Conservation (phyloP, 2,888 invertebrate genomes). For the Dicranocentrus wangi region DNA sequence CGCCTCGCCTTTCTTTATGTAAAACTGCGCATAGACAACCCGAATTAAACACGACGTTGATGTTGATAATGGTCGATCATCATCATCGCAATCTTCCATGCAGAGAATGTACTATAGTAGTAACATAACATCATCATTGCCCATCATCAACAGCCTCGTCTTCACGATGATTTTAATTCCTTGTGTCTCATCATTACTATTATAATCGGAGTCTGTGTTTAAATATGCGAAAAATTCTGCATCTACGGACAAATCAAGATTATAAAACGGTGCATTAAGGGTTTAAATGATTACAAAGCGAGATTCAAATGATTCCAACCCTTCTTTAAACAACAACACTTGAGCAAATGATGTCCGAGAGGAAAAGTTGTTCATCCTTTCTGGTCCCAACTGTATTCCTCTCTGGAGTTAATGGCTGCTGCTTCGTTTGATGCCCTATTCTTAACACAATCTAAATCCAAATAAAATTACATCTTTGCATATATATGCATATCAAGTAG, state of each 20-base stretch:
- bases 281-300: slow-evolving; percentile 48
- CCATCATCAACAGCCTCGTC: slow-evolving; percentile 6
- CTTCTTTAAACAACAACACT: slow-evolving; percentile 50
- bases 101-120: background rate
- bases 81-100: background rate
- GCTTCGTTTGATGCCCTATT: slow-evolving; percentile 9
- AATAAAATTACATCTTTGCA: slow-evolving; percentile 51
- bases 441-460: slow-evolving; percentile 41
- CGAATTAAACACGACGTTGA: slow-evolving; percentile 35
- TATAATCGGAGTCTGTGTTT: slow-evolving; percentile 44
- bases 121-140: background rate
- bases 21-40: slow-evolving; percentile 16
- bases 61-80: slow-evolving; percentile 22
- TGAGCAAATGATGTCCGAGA: slow-evolving; percentile 35
- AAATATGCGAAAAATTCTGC: slow-evolving; percentile 49
- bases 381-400: background rate
- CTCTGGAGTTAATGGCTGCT: slow-evolving; percentile 2
- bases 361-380: background rate
- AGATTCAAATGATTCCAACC: slow-evolving; percentile 54
- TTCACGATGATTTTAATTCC: slow-evolving; percentile 42
- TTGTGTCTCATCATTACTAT: slow-evolving; percentile 52
- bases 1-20: slow-evolving; percentile 24
- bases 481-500: slow-evolving; percentile 42
- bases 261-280: slow-evolving; percentile 38
- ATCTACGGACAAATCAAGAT: background rate